phyloP scores from a whole-genome alignment of 2,797 vertebrate genomes.

The Sternotherus odoratus region DNA sequence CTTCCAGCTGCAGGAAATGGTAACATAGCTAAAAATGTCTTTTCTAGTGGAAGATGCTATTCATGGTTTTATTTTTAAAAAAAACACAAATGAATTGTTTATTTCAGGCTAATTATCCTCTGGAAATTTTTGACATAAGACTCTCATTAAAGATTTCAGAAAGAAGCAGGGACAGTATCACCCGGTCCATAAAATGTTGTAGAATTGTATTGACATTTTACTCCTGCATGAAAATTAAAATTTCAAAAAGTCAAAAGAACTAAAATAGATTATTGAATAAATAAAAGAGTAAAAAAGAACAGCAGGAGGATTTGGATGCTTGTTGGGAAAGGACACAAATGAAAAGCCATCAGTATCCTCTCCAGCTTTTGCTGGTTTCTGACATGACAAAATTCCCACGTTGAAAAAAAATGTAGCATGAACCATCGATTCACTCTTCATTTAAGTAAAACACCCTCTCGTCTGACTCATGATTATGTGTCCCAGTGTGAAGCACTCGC shows the following conservation, averaged over 20 bases:
- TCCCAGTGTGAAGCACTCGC: neutral
- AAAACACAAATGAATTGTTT: neutral
- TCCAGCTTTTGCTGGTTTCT: neutral
- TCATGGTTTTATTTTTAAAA: neutral
- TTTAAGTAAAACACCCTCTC: neutral
- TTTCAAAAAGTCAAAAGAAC: conserved; percentile 46
- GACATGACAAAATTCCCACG: neutral
- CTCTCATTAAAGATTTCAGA: neutral
- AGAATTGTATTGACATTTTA: conserved; percentile 61
- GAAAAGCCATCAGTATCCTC: neutral
- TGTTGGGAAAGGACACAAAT: neutral
- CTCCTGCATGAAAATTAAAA: conserved; percentile 69
- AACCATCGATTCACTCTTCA: neutral
- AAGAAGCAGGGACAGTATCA: conserved; percentile 32
- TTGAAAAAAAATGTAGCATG: neutral
- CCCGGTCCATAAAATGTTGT: conserved; percentile 45
- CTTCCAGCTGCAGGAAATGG: neutral
- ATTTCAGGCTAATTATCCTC: conserved; percentile 15
- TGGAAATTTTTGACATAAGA: conserved; percentile 2
- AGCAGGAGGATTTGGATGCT: neutral
- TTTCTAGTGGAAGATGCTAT: neutral
- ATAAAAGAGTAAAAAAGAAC: conserved; percentile 12
- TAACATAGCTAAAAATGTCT: neutral
- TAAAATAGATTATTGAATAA: conserved; percentile 18
- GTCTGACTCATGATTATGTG: neutral